phyloP scores from a whole-genome alignment of 2,797 vertebrate genomes.

The Hapalemur alaotrensis region DNA sequence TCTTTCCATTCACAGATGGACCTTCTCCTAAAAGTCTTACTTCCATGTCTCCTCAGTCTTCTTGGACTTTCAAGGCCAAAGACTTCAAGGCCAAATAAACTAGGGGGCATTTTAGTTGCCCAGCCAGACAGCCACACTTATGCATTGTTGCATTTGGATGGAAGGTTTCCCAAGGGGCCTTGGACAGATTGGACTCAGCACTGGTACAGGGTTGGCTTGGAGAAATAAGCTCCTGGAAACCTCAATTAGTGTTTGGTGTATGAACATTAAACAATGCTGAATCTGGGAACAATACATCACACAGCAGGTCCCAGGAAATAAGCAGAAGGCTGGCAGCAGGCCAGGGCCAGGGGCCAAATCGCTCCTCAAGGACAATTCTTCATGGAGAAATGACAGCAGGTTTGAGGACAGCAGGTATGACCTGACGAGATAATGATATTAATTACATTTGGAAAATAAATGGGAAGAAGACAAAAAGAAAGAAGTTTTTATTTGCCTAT shows the following conservation, averaged over 20 bases:
- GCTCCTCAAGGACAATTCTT: slow-evolving; percentile 45
- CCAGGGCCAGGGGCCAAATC: slow-evolving; percentile 67
- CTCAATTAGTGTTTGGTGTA: slow-evolving; percentile 49
- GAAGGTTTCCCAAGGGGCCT: neutral
- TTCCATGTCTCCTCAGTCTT: neutral
- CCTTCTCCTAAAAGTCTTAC: slow-evolving; percentile 5
- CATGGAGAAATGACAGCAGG: slow-evolving; percentile 45
- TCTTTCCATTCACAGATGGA: slow-evolving; percentile 40
- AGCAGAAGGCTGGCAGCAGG: slow-evolving; percentile 53
- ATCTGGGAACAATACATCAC: slow-evolving; percentile 67
- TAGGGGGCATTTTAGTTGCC: neutral
- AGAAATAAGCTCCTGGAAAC: slow-evolving; percentile 36
- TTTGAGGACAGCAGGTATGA: slow-evolving; percentile 66
- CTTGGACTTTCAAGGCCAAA: slow-evolving; percentile 29
- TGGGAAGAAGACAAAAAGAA: slow-evolving; percentile 13
- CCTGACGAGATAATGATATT: slow-evolving; percentile 55
- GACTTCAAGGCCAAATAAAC: neutral
- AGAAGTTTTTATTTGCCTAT: neutral
- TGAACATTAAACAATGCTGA: slow-evolving; percentile 63
- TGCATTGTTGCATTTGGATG: slow-evolving; percentile 3
- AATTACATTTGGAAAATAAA: slow-evolving; percentile 40
- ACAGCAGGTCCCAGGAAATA: slow-evolving; percentile 7
- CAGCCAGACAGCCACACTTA: neutral
- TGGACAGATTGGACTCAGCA: slow-evolving; percentile 52
- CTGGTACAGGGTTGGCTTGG: neutral